Base-by-base conservation (phyloP, 2,113 vertebrate species). In the Aix galericulata region DNA sequence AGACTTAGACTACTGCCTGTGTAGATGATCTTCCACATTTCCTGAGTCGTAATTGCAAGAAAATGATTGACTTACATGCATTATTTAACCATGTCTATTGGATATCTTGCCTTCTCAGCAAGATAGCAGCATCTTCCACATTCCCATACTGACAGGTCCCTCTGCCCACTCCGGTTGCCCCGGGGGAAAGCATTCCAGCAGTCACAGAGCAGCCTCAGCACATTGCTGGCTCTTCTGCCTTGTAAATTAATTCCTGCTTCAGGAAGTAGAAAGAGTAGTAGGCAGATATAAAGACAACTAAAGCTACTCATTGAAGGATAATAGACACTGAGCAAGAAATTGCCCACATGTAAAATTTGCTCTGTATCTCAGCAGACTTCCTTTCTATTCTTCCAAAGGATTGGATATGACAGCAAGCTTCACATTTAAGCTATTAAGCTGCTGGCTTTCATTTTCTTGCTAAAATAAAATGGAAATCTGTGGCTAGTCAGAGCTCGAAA, bases 81-180 rank as follows among this genome's bases (percentile, higher is more conserved):
- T 79, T 74, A 78, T 50, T 85, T 9, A 86, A 17, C 17, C 9
- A 7, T 27, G 14, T 4, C 31, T 14, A 16, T 2, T 3, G 6
- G 17, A n/a, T 9, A 27, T 31, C 44, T 23, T 25, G 40, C 48
- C 8, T 29, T 26, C 52, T 8, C 67, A 50, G 58, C 48, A 76
- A 17, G 60, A 53, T 62, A 66, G 16, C 8, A 23, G 3, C 76
- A 63, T 53, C 67, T 23, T 8, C 25, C 2, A 0, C 1, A 0
- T 46, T 40, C 58, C 58, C n/a, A 6, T 29, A 18, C 36, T 0
- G 0, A 22, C 23, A 56, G 40, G 8, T 7, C 26, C n/a, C 67
- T 46, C 62, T 53, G 55, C 11, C 20, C 21, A 21, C 44, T 18
- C 22, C 27, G 11, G 8, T 2, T 3, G 0, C 3, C 62, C 29